Percentiles rank a stretch among this genome's conserved stretches.
Conservation (phyloP, 2,888 invertebrate species). For the Dugesia japonica region DNA sequence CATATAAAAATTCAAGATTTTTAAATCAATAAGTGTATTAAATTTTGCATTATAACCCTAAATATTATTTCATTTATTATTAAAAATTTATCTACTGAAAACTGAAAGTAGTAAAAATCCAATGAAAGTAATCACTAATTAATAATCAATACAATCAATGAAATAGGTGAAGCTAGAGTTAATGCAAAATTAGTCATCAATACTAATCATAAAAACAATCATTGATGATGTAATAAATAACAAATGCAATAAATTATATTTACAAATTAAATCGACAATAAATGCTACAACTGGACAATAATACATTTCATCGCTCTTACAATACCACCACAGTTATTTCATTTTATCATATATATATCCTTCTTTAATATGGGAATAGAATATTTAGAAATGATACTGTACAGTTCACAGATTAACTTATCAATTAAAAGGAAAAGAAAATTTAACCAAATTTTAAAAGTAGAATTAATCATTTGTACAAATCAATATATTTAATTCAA, state of each 20-base stretch:
- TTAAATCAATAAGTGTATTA: too few species aligned
- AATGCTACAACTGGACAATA: slow-evolving; percentile 20
- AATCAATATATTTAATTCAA: too few species aligned
- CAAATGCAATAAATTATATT: slow-evolving; percentile 20
- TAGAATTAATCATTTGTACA: background rate
- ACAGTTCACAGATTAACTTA: background rate
- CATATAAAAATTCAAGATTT: too few species aligned
- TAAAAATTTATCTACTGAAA: too few species aligned
- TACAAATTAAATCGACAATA: background rate
- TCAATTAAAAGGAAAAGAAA: background rate
- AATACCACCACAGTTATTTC: background rate
- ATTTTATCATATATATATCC: too few species aligned
- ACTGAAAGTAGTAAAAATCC: too few species aligned
- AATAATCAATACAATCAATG: too few species aligned
- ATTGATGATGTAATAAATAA: slow-evolving; percentile 14
- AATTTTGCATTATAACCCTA: too few species aligned
- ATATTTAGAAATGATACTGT: background rate
- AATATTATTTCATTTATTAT: too few species aligned
- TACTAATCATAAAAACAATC: background rate
- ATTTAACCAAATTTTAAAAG: background rate
- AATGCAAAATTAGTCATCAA: background rate
- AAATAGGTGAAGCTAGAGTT: background rate
- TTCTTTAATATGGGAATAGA: too few species aligned
- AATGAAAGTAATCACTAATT: too few species aligned
- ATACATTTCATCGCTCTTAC: background rate